Percentiles rank a stretch among this genome's conserved stretches.
Conservation (phyloP, 2,888 invertebrate species). For the Caenorhabditis sp. region DNA sequence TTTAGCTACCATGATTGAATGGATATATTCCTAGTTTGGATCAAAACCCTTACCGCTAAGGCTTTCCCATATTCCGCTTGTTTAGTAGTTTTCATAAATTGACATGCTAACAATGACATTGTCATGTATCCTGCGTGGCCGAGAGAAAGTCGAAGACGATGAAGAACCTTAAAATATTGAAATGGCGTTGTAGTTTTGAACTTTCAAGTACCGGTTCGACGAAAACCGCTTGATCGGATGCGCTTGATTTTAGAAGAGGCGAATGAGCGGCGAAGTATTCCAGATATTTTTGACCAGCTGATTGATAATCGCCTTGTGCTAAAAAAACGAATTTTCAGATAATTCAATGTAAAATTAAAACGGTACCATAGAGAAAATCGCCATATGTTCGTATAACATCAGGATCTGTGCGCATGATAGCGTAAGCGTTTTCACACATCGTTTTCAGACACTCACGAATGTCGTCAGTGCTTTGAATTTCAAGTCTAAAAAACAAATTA, state of each 20-base stretch:
- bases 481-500: constrained; percentile 8
- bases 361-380: constrained; percentile 20
- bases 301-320: constrained; percentile 25
- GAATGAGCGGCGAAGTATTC: constrained; percentile 23
- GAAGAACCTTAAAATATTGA: constrained; percentile 6
- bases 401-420: constrained; percentile 12
- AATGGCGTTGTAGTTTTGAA: not conserved
- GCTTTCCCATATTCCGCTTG: constrained; percentile 17
- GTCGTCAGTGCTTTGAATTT: constrained; percentile 14
- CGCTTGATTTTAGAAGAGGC: not conserved
- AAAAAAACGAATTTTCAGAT: not conserved
- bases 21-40: no score
- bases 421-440: constrained; percentile 19
- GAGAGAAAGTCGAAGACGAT: constrained; percentile 20
- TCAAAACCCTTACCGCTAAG: not conserved
- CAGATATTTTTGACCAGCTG: constrained; percentile 28
- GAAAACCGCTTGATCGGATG: not conserved
- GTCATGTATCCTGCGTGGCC: constrained; percentile 31
- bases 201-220: constrained; percentile 5
- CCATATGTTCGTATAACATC: constrained; percentile 21
- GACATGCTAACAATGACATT: constrained; percentile 22
- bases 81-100: constrained; percentile 12
- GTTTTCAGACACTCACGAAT: constrained; percentile 18
- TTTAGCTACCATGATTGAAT: no score
- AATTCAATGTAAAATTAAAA: not conserved